phyloP scores from a whole-genome alignment of 2,113 vertebrate species.

The Hyperopisus bebe region DNA sequence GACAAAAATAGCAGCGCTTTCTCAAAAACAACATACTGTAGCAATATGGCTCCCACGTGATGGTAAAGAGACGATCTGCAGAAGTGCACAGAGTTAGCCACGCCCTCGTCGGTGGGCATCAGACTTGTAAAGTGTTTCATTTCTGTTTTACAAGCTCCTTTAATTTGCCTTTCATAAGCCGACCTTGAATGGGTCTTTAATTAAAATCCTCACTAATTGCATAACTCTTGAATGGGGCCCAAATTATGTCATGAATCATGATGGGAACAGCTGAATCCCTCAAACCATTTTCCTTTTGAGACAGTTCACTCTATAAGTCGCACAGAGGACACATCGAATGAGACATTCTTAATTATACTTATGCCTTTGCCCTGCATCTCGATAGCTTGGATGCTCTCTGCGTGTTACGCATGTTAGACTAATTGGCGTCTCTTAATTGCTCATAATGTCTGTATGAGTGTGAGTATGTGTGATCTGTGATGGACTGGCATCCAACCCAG shows the following conservation, averaged over 20 bases:
- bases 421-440: neutral
- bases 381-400: neutral
- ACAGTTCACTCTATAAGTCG: neutral
- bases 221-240: constrained; percentile 47
- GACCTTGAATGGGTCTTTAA: constrained; percentile 52
- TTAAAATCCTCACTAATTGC: constrained; percentile 58
- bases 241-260: constrained; percentile 35
- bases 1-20: constrained; percentile 36
- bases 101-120: constrained; percentile 39
- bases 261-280: constrained; percentile 45
- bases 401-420: neutral
- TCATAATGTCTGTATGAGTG: neutral
- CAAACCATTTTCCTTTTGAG: constrained; percentile 32
- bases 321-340: neutral
- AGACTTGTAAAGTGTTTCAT: constrained; percentile 57
- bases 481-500: neutral
- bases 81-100: constrained; percentile 35
- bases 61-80: constrained; percentile 30
- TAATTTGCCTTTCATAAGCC: constrained; percentile 54
- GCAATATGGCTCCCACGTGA: constrained; percentile 29
- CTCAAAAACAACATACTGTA: constrained; percentile 27
- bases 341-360: neutral
- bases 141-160: constrained; percentile 56
- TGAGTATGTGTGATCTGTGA: neutral
- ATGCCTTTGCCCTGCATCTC: neutral